These are phyloP conservation scores for Eriosoma lanigerum DNA, from an alignment of 1,140 invertebrate species.

Conservation along the genomic window DNA sequence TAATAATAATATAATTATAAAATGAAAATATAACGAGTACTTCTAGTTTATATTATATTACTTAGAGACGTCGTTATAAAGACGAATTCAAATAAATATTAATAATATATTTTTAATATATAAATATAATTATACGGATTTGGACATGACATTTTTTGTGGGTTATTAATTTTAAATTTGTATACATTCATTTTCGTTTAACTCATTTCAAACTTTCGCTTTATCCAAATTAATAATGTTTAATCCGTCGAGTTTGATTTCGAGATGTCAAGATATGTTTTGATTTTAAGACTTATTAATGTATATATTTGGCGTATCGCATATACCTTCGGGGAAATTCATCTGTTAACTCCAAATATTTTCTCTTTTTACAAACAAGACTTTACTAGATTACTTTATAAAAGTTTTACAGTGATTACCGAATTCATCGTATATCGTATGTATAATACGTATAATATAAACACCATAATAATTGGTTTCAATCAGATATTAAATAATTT, in stretches of 20 bases:
- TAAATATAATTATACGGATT: neutral
- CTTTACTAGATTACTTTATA: neutral
- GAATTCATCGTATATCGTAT: neutral
- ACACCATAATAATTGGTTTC: neutral
- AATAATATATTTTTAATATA: too few species aligned
- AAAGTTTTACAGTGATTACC: neutral
- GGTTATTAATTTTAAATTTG: conserved; percentile 12
- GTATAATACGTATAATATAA: neutral
- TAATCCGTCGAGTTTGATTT: conserved; percentile 4
- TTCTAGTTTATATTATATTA: too few species aligned
- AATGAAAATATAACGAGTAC: too few species aligned
- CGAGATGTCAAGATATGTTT: neutral
- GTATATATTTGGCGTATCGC: neutral
- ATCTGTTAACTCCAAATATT: neutral
- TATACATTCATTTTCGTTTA: neutral
- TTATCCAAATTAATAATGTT: neutral
- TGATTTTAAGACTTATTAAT: neutral
- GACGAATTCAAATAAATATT: too few species aligned
- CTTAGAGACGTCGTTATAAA: too few species aligned
- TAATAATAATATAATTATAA: too few species aligned
- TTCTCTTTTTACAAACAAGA: conserved; percentile 23
- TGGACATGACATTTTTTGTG: neutral
- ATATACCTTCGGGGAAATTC: neutral
- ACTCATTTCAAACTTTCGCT: neutral
- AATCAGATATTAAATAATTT: too few species aligned